Evolutionary conservation across 2,113 vertebrate genomes (phyloP).

Genomic region (Sander lucioperca): DNA sequence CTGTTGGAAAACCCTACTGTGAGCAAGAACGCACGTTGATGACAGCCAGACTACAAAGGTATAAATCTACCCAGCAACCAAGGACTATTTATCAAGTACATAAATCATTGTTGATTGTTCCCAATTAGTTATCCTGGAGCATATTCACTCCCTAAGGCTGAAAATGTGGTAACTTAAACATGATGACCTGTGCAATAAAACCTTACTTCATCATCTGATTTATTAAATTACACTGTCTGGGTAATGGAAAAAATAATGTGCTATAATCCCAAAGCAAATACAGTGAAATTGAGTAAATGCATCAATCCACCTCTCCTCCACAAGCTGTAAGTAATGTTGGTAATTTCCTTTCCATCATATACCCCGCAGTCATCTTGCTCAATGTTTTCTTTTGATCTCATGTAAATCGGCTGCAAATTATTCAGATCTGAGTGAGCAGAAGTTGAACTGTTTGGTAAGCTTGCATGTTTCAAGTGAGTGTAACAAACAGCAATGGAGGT

Average conservation of each 20-base stretch:
- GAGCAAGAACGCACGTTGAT: background rate
- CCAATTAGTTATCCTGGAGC: conserved; percentile 2
- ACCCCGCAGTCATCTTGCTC: conserved; percentile 34
- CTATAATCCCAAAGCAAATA: conserved; percentile 30
- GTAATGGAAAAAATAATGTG: background rate
- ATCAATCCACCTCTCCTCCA: conserved; percentile 27
- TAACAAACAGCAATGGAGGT: background rate
- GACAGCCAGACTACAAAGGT: background rate
- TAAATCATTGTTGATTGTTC: background rate
- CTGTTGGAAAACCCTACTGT: background rate
- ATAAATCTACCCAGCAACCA: background rate
- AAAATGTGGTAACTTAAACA: conserved; percentile 10
- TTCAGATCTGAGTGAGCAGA: conserved; percentile 43
- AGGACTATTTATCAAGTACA: background rate
- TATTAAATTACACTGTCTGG: conserved; percentile 23
- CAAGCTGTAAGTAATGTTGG: conserved; percentile 35
- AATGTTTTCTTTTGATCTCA: conserved; percentile 58
- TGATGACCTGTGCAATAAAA: conserved; percentile 32
- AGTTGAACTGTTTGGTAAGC: conserved; percentile 38
- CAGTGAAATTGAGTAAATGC: conserved; percentile 37
- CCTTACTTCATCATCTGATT: background rate
- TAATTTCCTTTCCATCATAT: conserved; percentile 46
- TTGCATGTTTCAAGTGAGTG: conserved; percentile 8
- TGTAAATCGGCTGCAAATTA: conserved; percentile 53
- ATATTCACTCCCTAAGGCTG: background rate